Conservation (phyloP, 1,140 invertebrate species). For the Bilobella aurantiaca region DNA sequence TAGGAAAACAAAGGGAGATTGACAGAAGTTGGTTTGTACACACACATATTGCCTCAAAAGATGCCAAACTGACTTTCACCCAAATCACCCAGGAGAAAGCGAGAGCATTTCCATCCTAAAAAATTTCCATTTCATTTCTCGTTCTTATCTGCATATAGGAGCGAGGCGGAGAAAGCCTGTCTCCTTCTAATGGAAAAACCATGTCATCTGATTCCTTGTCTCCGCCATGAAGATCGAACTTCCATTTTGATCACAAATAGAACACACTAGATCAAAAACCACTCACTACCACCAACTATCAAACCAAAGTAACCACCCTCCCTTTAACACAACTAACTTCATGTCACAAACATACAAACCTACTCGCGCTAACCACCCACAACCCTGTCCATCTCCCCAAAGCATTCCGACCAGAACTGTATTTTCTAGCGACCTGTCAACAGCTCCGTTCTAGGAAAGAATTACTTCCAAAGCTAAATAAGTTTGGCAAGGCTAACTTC, state of each 20-base stretch:
- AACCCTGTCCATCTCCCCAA: no score
- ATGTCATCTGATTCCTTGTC: slow-evolving; percentile 29
- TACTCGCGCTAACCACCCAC: no score
- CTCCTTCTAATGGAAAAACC: slow-evolving; percentile 34
- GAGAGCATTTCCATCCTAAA: background rate
- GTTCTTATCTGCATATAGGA: background rate
- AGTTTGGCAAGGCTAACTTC: no score
- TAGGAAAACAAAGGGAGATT: background rate
- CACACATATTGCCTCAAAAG: background rate
- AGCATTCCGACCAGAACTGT: no score
- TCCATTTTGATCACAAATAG: slow-evolving; percentile 22
- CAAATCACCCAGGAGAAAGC: slow-evolving; percentile 3
- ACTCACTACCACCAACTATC: no score
- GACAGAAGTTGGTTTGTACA: slow-evolving; percentile 2
- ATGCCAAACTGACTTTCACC: background rate
- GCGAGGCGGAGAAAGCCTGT: background rate
- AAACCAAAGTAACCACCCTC: no score
- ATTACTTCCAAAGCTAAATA: no score
- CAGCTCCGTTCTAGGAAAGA: no score
- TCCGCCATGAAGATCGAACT: slow-evolving; percentile 29
- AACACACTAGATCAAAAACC: background rate
- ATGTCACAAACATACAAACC: no score
- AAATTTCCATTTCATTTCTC: slow-evolving; percentile 10
- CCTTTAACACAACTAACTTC: no score
- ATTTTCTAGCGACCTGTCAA: no score